Evolutionary conservation across 2,797 vertebrate genomes (phyloP).

Genomic region (Epinephelus coioides): DNA sequence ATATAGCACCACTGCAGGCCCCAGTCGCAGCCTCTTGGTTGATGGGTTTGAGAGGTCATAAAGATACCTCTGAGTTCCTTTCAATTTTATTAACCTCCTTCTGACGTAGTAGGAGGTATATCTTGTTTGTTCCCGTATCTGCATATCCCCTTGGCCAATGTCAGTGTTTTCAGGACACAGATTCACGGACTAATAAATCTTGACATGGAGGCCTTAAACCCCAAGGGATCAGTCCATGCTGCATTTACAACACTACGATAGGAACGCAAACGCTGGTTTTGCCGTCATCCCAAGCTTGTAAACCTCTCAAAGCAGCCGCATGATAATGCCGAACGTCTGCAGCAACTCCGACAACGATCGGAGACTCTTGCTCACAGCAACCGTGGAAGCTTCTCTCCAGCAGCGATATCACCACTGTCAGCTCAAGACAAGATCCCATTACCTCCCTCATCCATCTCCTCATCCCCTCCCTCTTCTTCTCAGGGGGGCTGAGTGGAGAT

Average conservation of each 20-base stretch:
- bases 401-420: slow-evolving; percentile 40
- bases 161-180: background rate
- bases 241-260: background rate
- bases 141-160: background rate
- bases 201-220: background rate
- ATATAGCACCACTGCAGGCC: too few relatives aligned
- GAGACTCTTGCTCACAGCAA: slow-evolving; percentile 19
- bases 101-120: background rate
- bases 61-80: background rate
- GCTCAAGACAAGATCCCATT: slow-evolving; percentile 54
- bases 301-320: slow-evolving; percentile 5
- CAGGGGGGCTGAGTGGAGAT: slow-evolving; percentile 29
- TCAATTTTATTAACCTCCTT: background rate
- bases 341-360: slow-evolving; percentile 23
- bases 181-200: background rate
- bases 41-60: background rate
- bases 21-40: background rate
- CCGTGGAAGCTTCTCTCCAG: slow-evolving; percentile 26
- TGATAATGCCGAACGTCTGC: slow-evolving; percentile 19
- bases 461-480: slow-evolving; percentile 20
- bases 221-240: background rate
- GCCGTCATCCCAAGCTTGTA: slow-evolving; percentile 14
- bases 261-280: background rate
- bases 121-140: background rate
- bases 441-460: slow-evolving; percentile 46